A percentile compares a stretch with the other conserved stretches of the same genome.
These are phyloP conservation scores for Todiramphus chloris DNA, from an alignment of 2,113 vertebrate genomes.

Conservation along the genomic window DNA sequence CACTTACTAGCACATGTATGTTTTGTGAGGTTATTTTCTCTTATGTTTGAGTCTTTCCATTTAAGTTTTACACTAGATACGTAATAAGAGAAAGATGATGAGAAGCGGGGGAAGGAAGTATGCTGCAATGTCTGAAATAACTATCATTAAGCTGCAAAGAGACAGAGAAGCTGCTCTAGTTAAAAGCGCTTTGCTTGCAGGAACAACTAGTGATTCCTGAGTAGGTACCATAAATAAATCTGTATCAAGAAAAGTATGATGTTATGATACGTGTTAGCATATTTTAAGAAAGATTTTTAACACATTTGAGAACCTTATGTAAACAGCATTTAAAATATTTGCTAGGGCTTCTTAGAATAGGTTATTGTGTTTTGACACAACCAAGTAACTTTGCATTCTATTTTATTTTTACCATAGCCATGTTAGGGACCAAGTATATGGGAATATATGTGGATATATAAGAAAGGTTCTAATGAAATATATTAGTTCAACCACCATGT, in stretches of 20 bases:
- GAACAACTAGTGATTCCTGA: constrained; percentile 35
- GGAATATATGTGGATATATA: background rate
- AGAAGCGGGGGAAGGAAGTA: constrained; percentile 13
- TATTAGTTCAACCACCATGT: background rate
- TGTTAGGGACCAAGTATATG: background rate
- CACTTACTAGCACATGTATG: background rate
- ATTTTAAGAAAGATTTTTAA: constrained; percentile 27
- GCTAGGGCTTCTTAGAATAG: background rate
- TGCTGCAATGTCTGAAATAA: constrained; percentile 31
- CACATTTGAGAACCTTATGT: background rate
- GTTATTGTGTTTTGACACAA: background rate
- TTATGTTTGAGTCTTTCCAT: background rate
- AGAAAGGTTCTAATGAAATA: background rate
- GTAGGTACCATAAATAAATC: constrained; percentile 19
- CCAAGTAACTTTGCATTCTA: background rate
- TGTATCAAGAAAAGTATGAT: constrained; percentile 23
- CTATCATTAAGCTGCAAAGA: constrained; percentile 4
- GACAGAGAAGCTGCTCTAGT: constrained; percentile 8
- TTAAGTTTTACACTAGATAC: background rate
- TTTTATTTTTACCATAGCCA: background rate
- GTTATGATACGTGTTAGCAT: background rate
- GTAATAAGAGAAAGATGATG: constrained; percentile 2
- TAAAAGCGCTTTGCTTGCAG: constrained; percentile 52
- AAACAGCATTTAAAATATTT: constrained; percentile 35
- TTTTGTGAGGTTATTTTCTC: constrained; percentile 8